Evolutionary conservation across 2,888 invertebrate genomes (phyloP).

Genomic region (Dicycla oo): DNA sequence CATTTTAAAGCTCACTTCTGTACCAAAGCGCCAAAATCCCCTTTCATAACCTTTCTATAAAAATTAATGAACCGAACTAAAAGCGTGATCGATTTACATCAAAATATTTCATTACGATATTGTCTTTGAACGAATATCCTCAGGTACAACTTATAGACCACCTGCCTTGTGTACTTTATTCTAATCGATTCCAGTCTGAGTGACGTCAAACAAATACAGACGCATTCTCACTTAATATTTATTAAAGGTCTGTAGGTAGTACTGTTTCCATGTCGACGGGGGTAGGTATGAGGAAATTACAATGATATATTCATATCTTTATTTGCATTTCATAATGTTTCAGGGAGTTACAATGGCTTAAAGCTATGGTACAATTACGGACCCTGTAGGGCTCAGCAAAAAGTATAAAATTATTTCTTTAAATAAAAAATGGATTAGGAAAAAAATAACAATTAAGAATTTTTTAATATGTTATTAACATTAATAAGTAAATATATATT

Average conservation of each 20-base stretch:
- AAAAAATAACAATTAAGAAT: no score
- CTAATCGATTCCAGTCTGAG: conserved; percentile 44
- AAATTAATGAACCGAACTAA: conserved; percentile 4
- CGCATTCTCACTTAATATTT: conserved; percentile 39
- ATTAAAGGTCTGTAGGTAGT: conserved; percentile 32
- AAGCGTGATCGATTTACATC: conserved; percentile 23
- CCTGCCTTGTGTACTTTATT: conserved; percentile 34
- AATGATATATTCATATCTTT: no score
- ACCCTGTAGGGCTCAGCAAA: no score
- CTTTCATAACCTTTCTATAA: not conserved
- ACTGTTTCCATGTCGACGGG: conserved; percentile 28
- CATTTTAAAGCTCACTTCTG: no score
- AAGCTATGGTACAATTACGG: no score
- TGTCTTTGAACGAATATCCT: conserved; percentile 30
- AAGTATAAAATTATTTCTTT: no score
- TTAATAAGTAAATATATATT: no score
- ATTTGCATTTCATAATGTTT: no score
- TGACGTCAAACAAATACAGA: conserved; percentile 32
- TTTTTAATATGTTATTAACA: no score
- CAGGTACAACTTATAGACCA: conserved; percentile 20
- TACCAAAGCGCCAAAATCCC: not conserved
- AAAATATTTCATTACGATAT: conserved; percentile 20
- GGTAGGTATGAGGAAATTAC: not conserved
- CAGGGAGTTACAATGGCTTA: no score
- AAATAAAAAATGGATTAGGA: no score